Evolutionary conservation across 2,797 vertebrate species (phyloP), one percentile per base, ranked within the genome.

Genomic region (Premnoplex brunnescens): DNA sequence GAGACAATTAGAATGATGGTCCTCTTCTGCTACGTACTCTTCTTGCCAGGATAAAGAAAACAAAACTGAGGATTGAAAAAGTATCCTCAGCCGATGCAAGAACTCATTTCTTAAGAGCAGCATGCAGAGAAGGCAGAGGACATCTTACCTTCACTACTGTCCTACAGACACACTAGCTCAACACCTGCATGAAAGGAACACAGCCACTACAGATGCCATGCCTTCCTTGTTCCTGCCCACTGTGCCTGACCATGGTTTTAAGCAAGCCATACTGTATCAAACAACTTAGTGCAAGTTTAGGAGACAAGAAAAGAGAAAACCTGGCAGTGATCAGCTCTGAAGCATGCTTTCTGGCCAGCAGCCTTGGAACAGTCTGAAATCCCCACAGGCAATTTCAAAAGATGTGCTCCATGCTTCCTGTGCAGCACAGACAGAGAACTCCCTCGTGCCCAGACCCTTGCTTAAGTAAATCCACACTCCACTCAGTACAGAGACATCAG

Each of bases 271-370:
- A 66, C 39, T 54, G 6, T 55, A 67, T 41, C 56, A 86, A 91
- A 55, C 26, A 10, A 76, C 51, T 76, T 23, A 34, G 30, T 16
- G 24, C n/a, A 69, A 88, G 34, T 59, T 84, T 36, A 58, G 32
- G 69, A 94, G 75, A 71, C 49, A 69, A 89, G 75, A 78, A 77
- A 78, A 81, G 41, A 81, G 39, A 73, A 88, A 91, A 30, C 32
- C 56, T 93, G 77, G 83, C 59, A 90, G 67, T 9, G 17, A 92
- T 48, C 78, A 75, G 12, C 60, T 83, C 82, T 91, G 48, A 89
- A 88, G 79, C 18, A 36, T 44, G 64, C 73, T 91, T 94, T 88
- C 51, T 96, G 85, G 51, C 66, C 69, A 94, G 67, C 54, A 76
- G 58, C 49, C 58, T 75, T 91, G 73, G 69, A 96, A 78, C 14